A percentile compares a stretch with the other conserved stretches of the same genome.
Conservation (phyloP, 2,113 vertebrate species). For the Callaeas wilsoni region DNA sequence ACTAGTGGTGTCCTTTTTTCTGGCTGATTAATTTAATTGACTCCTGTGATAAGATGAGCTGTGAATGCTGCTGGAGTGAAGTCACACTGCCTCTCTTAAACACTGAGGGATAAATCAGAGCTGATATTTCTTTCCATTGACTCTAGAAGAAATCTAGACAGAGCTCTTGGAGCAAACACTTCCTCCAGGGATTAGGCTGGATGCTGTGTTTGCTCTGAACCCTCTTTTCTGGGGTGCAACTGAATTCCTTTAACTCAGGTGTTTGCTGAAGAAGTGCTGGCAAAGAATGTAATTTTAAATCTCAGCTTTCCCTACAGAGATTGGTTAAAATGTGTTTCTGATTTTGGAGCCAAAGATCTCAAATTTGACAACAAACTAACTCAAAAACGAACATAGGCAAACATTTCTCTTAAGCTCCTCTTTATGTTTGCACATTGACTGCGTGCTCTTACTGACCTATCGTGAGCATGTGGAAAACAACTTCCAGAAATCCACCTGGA, state of each 20-base stretch:
- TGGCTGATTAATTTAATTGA: not conserved
- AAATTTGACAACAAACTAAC: not conserved
- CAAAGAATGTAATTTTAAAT: not conserved
- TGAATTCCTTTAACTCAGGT: not conserved
- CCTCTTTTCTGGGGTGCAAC: not conserved
- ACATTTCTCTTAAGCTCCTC: not conserved
- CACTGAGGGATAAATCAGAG: not conserved
- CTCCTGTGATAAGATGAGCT: not conserved
- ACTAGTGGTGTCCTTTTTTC: not conserved
- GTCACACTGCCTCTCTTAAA: not conserved
- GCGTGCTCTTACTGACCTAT: not conserved
- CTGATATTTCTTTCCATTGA: not conserved
- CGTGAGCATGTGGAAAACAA: not conserved
- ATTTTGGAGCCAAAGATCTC: not conserved
- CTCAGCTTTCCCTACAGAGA: not conserved
- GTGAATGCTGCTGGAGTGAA: not conserved
- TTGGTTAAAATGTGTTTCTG: not conserved
- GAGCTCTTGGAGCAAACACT: not conserved
- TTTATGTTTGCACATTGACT: not conserved
- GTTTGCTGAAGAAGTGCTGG: not conserved
- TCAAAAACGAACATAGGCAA: not conserved
- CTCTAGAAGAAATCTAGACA: not conserved
- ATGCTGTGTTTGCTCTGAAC: not conserved
- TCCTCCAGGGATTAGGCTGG: not conserved
- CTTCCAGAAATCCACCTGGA: not conserved